Evolutionary conservation across 2,888 invertebrate species (phyloP).

Genomic region (Dichetophora obliterata): DNA sequence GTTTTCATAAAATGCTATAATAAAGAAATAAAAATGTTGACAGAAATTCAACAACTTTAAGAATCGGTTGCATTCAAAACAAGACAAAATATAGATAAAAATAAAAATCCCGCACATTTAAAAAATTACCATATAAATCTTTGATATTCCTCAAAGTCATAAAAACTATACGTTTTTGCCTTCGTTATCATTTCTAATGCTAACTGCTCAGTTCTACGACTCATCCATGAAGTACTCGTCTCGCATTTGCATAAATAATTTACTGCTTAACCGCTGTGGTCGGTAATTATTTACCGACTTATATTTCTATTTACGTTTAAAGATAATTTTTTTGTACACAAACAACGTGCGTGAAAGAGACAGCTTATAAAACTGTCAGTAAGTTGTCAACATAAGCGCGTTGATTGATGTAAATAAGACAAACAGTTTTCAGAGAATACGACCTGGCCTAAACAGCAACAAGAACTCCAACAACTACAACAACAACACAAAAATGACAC

Average conservation of each 20-base stretch:
- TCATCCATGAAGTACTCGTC: neutral
- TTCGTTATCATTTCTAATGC: neutral
- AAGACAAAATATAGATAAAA: too few species aligned
- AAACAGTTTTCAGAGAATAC: neutral
- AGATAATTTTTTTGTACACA: conserved; percentile 1
- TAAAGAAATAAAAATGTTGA: too few species aligned
- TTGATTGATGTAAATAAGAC: conserved; percentile 17
- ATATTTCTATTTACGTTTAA: neutral
- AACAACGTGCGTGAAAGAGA: neutral
- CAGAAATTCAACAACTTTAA: too few species aligned
- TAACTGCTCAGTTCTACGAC: neutral
- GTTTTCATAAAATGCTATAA: neutral
- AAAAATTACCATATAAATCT: too few species aligned
- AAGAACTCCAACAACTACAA: neutral
- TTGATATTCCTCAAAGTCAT: too few species aligned
- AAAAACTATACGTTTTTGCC: neutral
- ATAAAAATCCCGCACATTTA: too few species aligned
- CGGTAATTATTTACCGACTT: neutral
- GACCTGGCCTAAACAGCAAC: neutral
- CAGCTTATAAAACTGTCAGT: conserved; percentile 15
- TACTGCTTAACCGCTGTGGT: neutral
- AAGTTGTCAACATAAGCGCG: conserved; percentile 20
- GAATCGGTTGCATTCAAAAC: too few species aligned
- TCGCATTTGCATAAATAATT: conserved; percentile 22
- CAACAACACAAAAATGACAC: neutral